A percentile compares a stretch with the other conserved stretches of the same genome.
Evolutionary conservation across 2,113 vertebrate genomes (phyloP).

Genomic region (Galbula dea): DNA sequence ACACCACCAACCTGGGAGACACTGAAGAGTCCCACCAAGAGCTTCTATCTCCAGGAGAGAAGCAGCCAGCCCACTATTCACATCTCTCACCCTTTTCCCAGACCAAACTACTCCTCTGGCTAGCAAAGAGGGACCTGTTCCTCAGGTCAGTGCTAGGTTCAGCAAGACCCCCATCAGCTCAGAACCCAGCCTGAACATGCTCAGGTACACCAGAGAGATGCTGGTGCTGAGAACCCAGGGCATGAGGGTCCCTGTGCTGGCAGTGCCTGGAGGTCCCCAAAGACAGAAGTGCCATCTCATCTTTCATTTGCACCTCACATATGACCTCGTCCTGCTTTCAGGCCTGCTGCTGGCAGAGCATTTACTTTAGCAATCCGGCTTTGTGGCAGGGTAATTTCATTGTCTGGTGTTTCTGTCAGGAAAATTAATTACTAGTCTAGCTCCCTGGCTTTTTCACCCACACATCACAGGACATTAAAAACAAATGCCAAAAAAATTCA

Average conservation of each 20-base stretch:
- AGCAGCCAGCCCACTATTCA: neutral
- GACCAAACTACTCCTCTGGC: neutral
- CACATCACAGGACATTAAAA: conserved; percentile 61
- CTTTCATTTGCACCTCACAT: conserved; percentile 6
- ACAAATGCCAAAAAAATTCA: conserved; percentile 46
- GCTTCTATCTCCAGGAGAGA: neutral
- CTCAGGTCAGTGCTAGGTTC: fast-evolving
- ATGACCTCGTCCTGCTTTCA: neutral
- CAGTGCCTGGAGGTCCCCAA: neutral
- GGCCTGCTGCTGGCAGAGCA: conserved; percentile 31
- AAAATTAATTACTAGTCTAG: conserved; percentile 69
- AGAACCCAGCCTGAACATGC: neutral
- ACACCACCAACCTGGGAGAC: neutral
- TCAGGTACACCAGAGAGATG: neutral
- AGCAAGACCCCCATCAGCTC: neutral
- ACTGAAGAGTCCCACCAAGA: neutral
- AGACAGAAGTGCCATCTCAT: neutral
- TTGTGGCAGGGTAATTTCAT: conserved; percentile 65
- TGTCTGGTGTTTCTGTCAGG: conserved; percentile 69
- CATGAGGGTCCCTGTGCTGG: fast-evolving
- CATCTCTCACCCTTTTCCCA: neutral
- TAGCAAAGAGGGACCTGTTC: neutral
- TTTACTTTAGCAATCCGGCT: conserved; percentile 62
- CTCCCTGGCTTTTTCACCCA: conserved; percentile 47
- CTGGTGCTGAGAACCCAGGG: neutral